Evolutionary conservation across 2,113 vertebrate genomes (phyloP).

Genomic region (Mobula hypostoma): DNA sequence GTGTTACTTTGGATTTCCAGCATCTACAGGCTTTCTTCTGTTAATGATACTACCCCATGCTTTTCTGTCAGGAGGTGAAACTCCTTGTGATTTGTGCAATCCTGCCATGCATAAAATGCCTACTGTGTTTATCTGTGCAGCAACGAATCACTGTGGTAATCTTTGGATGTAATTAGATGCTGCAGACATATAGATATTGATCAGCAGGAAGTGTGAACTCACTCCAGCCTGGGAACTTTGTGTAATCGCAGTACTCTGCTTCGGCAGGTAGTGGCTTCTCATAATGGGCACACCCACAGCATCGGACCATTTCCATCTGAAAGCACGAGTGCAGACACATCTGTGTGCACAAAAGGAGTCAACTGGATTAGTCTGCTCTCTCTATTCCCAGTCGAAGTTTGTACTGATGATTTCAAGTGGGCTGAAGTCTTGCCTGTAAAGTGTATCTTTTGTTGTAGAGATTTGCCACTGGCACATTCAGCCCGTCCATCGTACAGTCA

Average conservation of each 20-base stretch:
- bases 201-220: conserved; percentile 45
- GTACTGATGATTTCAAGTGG: too few relatives aligned
- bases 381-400: too few relatives aligned
- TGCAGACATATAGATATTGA: neutral
- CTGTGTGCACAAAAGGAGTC: conserved; percentile 45
- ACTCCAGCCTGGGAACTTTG: conserved; percentile 68
- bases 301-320: conserved; percentile 63
- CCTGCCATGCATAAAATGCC: neutral
- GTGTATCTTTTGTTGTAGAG: conserved; percentile 67
- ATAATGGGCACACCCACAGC: conserved; percentile 63
- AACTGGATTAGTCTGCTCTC: neutral
- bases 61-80: too few relatives aligned
- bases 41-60: too few relatives aligned
- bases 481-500: conserved; percentile 60
- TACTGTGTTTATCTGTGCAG: neutral
- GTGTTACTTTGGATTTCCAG: too few relatives aligned
- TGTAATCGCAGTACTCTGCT: conserved; percentile 66
- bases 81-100: too few relatives aligned
- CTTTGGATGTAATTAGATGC: neutral
- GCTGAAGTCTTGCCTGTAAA: conserved; percentile 54
- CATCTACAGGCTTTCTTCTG: too few relatives aligned
- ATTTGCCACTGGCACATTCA: conserved; percentile 55
- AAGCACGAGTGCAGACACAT: conserved; percentile 72
- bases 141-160: neutral
- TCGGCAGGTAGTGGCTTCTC: conserved; percentile 54